Base-by-base conservation (phyloP, 2,113 vertebrate species). In the Lamprotornis superbus region DNA sequence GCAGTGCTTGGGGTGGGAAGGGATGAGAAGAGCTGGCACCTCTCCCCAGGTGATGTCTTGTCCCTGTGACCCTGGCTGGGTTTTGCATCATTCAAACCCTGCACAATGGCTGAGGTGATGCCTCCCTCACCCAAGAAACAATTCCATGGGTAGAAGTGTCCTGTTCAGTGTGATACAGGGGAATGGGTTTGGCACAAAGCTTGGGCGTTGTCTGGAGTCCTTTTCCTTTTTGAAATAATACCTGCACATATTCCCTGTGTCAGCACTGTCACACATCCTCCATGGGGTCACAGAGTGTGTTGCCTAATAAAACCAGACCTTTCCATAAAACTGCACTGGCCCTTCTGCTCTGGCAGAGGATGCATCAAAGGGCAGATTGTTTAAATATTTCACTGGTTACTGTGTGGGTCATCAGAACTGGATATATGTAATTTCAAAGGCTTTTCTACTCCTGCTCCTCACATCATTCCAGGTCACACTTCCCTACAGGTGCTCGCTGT, bases 191-290 rank as follows among this genome's bases (percentile, higher is more conserved):
- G 55, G 47, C 55, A 73, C 42, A 42, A 59, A 61, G 35, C 59
- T 40, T 28, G 56, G 76, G 69, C 7, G 21, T 27, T 49, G 19
- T 17, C 37, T 28, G 31, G 6, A 70, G n/a, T 5, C 3, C 37
- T 63, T 68, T 28, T 57, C 12, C 33, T 42, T 31, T 80, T 25
- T 31, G 25, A 52, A 79, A n/a, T 5, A 46, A 83, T 24, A 39
- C n/a, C 61, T 59, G 23, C 46, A 28, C 2, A 0, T 9, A 57
- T 21, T 79, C 55, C 67, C 1, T 2, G 46, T 49, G 68, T 19
- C 90, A 30, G 75, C 67, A 46, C 39, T 0, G 0, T 11, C 70
- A 18, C 23, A 31, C 0, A 0, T 50, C 55, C 27, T 63, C 67
- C 14, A 2, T 9, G 25, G 50, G 75, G 39, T 60, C 77, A 68